Conservation (phyloP, 2,797 vertebrate species). For the Muraenolepis orangiensis region DNA sequence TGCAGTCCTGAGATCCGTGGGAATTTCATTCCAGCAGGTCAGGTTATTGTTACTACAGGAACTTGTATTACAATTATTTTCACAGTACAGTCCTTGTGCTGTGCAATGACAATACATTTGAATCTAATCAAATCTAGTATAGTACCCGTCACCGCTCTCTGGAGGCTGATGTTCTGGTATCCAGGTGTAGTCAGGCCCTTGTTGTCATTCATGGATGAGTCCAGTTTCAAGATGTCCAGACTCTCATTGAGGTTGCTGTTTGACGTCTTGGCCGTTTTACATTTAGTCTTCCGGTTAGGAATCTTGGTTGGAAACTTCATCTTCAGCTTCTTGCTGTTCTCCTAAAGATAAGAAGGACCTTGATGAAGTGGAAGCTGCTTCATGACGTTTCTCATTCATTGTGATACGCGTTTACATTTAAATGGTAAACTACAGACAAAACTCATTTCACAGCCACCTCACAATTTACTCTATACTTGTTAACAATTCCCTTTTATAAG, state of each 20-base stretch:
- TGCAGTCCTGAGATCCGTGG: too few relatives aligned
- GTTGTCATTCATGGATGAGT: slow-evolving; percentile 79
- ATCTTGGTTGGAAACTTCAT: slow-evolving; percentile 99
- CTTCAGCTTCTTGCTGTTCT: slow-evolving; percentile 98
- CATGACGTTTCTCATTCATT: too few relatives aligned
- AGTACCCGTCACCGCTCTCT: not conserved
- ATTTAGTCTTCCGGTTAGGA: slow-evolving; percentile 96
- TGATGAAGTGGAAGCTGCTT: not conserved
- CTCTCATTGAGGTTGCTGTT: slow-evolving; percentile 93
- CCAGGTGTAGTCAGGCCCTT: not conserved
- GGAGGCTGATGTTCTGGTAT: not conserved
- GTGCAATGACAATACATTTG: too few relatives aligned
- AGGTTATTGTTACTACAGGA: not conserved
- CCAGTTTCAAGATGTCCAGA: slow-evolving; percentile 92
- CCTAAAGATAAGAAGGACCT: slow-evolving; percentile 69
- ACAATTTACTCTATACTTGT: too few relatives aligned
- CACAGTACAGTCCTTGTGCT: too few relatives aligned
- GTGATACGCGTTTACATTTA: too few relatives aligned
- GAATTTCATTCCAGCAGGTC: too few relatives aligned
- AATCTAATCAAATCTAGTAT: too few relatives aligned
- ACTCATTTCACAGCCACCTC: too few relatives aligned
- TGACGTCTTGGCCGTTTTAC: slow-evolving; percentile 90
- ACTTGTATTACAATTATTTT: too few relatives aligned
- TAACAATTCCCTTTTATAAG: too few relatives aligned
- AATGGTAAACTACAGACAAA: too few relatives aligned